Conservation (phyloP, 2,888 invertebrate genomes). For the Gymnosoma rotundatum region DNA sequence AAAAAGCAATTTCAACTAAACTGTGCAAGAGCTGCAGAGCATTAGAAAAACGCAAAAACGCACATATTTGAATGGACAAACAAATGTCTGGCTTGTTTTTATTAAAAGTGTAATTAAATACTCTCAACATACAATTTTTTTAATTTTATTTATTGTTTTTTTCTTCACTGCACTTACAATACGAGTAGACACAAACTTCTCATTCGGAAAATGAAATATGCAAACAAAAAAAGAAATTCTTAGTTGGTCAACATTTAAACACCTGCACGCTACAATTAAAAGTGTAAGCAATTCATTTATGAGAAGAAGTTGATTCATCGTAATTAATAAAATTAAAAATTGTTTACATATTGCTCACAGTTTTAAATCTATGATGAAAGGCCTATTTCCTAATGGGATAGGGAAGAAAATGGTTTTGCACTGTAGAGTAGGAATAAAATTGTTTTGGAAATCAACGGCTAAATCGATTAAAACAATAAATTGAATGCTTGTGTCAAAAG, state of each 20-base stretch:
- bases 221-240: neutral
- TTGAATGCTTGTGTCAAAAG: too few relatives aligned
- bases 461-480: too few relatives aligned
- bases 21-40: neutral
- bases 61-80: conserved; percentile 19
- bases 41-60: neutral
- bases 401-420: too few relatives aligned
- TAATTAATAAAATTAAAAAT: too few relatives aligned
- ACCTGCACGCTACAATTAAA: conserved; percentile 35
- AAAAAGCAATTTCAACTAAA: conserved; percentile 23
- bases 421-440: too few relatives aligned
- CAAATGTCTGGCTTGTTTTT: conserved; percentile 50
- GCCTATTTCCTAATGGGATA: too few relatives aligned
- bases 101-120: conserved; percentile 54
- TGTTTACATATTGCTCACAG: too few relatives aligned
- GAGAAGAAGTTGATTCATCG: too few relatives aligned
- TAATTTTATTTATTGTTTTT: neutral
- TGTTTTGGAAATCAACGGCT: too few relatives aligned
- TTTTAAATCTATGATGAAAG: too few relatives aligned
- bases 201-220: conserved; percentile 17
- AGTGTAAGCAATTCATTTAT: neutral
- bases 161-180: conserved; percentile 33
- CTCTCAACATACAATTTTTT: conserved; percentile 24
- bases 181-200: conserved; percentile 52
- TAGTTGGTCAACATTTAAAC: conserved; percentile 49